phyloP scores from a whole-genome alignment of 2,888 invertebrate genomes.

The Spatulosminthurus flaviceps region DNA sequence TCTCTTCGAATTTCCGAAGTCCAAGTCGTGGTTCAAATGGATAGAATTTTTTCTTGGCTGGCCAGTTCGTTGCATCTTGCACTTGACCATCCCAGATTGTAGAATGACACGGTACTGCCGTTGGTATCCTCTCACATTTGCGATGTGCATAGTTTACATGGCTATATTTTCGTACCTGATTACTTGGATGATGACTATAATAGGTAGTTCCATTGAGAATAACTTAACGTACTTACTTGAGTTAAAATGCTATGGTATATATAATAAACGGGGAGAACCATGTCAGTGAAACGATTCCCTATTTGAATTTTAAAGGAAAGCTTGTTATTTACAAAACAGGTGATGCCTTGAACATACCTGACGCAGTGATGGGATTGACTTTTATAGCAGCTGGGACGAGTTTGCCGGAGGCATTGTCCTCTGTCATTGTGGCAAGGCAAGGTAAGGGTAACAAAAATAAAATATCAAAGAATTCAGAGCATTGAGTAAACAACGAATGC shows the following conservation, averaged over 20 bases:
- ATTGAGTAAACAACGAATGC: background rate
- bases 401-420: slow-evolving; percentile 88
- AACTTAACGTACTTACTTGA: too few relatives aligned
- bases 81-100: slow-evolving; percentile 78
- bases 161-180: slow-evolving; percentile 85
- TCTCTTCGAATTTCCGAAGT: slow-evolving; percentile 71
- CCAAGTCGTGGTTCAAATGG: slow-evolving; percentile 18
- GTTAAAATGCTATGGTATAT: too few relatives aligned
- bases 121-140: slow-evolving; percentile 80
- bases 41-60: slow-evolving; percentile 80
- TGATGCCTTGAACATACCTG: slow-evolving; percentile 78
- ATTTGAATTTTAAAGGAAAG: too few relatives aligned
- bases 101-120: slow-evolving; percentile 67
- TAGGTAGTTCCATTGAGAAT: slow-evolving; percentile 71
- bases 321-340: background rate
- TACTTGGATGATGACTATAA: slow-evolving; percentile 90
- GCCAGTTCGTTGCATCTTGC: slow-evolving; percentile 84
- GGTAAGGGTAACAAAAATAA: too few relatives aligned
- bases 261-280: too few relatives aligned
- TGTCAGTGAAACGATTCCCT: too few relatives aligned
- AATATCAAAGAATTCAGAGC: too few relatives aligned
- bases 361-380: slow-evolving; percentile 71
- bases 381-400: slow-evolving; percentile 90
- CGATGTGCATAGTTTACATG: slow-evolving; percentile 88
- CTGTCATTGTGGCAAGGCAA: slow-evolving; percentile 84